Evolutionary conservation across 1,140 invertebrate genomes (phyloP).

Genomic region (Nasonia longicornis): DNA sequence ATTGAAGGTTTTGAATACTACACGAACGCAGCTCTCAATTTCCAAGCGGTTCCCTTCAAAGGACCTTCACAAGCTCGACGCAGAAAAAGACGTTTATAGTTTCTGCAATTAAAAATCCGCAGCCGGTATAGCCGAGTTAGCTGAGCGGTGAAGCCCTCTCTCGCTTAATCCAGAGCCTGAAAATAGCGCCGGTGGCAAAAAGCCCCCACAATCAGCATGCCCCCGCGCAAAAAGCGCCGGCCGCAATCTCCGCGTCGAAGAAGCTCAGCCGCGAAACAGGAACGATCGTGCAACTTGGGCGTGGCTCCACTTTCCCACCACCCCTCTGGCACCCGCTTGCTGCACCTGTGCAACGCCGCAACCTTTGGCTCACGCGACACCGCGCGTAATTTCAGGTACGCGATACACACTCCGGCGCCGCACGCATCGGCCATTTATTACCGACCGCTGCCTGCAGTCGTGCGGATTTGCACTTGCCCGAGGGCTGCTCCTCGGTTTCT

Average conservation of each 20-base stretch:
- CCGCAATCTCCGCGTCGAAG: background rate
- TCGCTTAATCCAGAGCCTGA: no score
- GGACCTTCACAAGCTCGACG: no score
- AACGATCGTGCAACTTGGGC: conserved; percentile 1
- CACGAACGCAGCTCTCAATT: no score
- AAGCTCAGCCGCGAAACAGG: background rate
- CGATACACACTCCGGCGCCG: background rate
- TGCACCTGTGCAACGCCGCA: conserved; percentile 8
- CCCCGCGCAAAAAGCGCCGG: background rate
- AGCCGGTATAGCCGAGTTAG: no score
- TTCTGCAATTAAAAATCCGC: no score
- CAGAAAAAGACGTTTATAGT: no score
- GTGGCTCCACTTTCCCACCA: background rate
- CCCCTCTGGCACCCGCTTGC: background rate
- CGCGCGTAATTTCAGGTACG: background rate
- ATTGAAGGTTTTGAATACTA: no score
- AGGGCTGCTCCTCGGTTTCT: background rate
- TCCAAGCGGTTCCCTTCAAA: no score
- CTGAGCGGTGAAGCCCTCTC: no score
- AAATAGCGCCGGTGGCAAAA: background rate
- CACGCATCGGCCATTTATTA: conserved; percentile 6
- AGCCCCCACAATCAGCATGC: background rate
- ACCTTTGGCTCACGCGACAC: background rate
- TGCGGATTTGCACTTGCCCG: background rate
- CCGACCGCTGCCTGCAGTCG: background rate